Base-by-base conservation (phyloP, 2,113 vertebrate genomes). In the Myrmophylax atrothorax region DNA sequence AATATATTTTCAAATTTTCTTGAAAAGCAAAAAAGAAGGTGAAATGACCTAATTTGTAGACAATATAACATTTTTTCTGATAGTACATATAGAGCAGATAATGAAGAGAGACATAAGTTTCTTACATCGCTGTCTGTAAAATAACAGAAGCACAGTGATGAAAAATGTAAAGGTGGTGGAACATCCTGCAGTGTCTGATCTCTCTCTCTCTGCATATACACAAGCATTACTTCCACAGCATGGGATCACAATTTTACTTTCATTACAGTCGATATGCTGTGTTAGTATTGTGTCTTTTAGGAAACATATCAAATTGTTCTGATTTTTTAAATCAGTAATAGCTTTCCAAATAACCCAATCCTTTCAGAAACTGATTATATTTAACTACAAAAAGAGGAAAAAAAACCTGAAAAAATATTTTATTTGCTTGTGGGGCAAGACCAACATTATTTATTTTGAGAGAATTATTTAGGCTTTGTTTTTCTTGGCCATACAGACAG, bases 401-500 rank as follows among this genome's bases (percentile, higher is more conserved):
- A 26, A 44, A 68, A 38, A 60, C 14, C 25, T n/a, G n/a, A n/a
- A 70, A 60, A 26, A 16, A 50, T 18, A 46, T 37, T 67, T 38
- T 42, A 9, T 18, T 84, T 47, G 0, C 14, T 80, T 69, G 6
- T 81, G 18, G 24, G 20, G 26, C 12, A 56, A 60, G 40, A 40
- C 3, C 15, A 56, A 33, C 10, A 18, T 52, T 78, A 82, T 55
- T 74, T 73, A 49, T 25, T 84, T 62, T 68, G 63, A 50, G 18
- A 77, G 37, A 38, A 31, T n/a, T 40, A 4, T 1, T 6, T 20
- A 6, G 24, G 7, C 9, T 75, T 64, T 0, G 1, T 26, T 46
- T 20, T 70, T 58, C 44, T 40, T 24, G 8, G 3, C 14, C 9
- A 40, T 12, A 59, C 24, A 83, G 26, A 55, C 3, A 38, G 13